Conservation (phyloP, 1,140 invertebrate species). For the Druon quercuslanigerum region DNA sequence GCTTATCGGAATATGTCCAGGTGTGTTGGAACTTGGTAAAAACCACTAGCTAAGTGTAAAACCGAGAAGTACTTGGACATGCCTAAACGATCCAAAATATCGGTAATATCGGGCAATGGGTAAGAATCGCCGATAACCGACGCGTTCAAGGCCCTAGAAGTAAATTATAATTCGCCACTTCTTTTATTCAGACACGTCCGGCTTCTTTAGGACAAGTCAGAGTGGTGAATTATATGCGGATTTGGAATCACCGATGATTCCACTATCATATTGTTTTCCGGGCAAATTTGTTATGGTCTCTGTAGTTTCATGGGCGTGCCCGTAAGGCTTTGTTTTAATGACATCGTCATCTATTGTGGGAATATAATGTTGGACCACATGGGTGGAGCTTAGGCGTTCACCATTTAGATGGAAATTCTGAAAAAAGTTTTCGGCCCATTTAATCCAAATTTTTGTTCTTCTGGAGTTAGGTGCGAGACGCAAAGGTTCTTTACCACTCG, state of each 20-base stretch:
- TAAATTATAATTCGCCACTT: not conserved
- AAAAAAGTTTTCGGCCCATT: not conserved
- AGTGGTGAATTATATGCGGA: not conserved
- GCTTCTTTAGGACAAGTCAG: not conserved
- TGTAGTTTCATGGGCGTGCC: not conserved
- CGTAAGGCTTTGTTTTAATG: not conserved
- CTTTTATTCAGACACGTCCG: not conserved
- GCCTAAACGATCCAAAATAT: not conserved
- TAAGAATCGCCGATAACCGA: not conserved
- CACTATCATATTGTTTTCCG: not conserved
- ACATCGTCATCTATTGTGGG: not conserved
- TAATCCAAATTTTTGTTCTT: not conserved
- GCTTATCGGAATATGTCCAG: not conserved
- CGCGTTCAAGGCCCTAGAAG: not conserved
- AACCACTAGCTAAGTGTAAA: not conserved
- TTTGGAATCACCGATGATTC: too few species aligned
- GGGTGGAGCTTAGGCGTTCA: not conserved
- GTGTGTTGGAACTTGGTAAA: not conserved
- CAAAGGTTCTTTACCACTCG: not conserved
- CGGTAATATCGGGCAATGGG: not conserved
- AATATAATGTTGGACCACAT: not conserved
- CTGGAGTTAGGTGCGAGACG: not conserved
- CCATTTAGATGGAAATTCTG: not conserved
- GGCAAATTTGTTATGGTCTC: not conserved
- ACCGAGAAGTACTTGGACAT: too few species aligned